Evolutionary conservation across 2,113 vertebrate species (phyloP), one percentile per base, ranked within the genome.

Genomic region (Lasiurus borealis): DNA sequence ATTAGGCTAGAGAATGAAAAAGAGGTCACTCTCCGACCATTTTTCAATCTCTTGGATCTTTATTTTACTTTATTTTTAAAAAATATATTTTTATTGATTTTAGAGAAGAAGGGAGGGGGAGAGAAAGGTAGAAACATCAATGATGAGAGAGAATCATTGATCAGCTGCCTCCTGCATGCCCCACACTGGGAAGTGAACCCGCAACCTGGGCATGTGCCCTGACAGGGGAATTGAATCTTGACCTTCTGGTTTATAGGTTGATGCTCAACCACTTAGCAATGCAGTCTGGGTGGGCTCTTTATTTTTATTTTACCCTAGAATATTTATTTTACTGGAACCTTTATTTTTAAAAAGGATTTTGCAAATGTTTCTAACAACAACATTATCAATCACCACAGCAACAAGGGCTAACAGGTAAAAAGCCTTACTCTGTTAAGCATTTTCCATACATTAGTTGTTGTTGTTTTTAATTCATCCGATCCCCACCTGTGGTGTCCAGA

Each of bases 81-180:
- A 27, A 88, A 46, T 75, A 72, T 95, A 81, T 76, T 94, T 94
- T 52, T 57, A 57, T 57, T 57, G 19, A 57, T 57, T 57, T 23
- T 21, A 57, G 54, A 57, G 54, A 57, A 21, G 21, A 57, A 57
- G 21, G 19, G 21, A 57, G 54, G 23, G 19, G 54, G 7, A 57
- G 54, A 23, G 8, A 57, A 21, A 57, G 21, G 8, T 57, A 57
- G 54, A 57, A 57, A 57, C 21, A 57, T 57, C 54, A 57, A 57
- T 57, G 54, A 57, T 57, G 54, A 57, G 21, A 57, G 54, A 23
- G 54, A 57, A 57, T 57, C 54, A 23, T 57, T 23, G 54, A 57
- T 57, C 0, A 7, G 54, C 19, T 21, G 7, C 54, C 54, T 57
- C 54, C 54, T 57, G 19, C 54, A 57, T 57, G 54, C 40, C 2